Base-by-base conservation (phyloP, 1,140 invertebrate species). In the Ridgeia piscesae region DNA sequence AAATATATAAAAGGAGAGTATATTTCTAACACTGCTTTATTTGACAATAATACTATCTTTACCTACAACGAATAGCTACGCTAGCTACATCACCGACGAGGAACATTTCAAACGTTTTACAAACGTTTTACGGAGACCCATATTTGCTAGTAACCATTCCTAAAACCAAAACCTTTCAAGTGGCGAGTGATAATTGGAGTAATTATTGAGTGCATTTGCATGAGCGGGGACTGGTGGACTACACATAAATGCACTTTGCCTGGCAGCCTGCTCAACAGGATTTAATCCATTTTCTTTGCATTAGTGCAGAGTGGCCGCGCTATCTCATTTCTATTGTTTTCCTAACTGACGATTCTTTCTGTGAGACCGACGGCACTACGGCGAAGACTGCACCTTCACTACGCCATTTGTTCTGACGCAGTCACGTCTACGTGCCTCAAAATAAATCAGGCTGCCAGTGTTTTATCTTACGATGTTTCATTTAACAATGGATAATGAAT, bases 321-420 rank as follows among this genome's bases (percentile, higher is more conserved):
- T 77, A 77, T 77, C 58, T 77, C 58, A 77, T 77, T 77, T 77
- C 58, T 77, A 77, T 77, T 77, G 58, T 77, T 77, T 77, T 77
- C 11, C 58, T 77, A 77, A 77, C 58, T 77, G 58, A 77, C 27
- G 58, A 77, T 77, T 77, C 58, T 77, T 77, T 77, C 58, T 31
- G 27, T 77, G 8, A 31, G 58, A 1, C 58, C 27, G 58, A 17
- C 58, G 11, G 58, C 21, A 21, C 58, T 77, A 77, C 27, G 27
- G 6, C 27, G 4, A 31, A 77, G 58, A 77, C 17, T 21, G 27
- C 27, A 21, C 58, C 58, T 4, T 77, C 11, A 77, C 58, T 8
- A 21, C 58, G 2, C 4, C 58, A 77, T 21, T 77, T 77, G 58
- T 77, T 77, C 58, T 77, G 11, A 21, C 27, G 58, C 58, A 77